Evolutionary conservation across 2,113 vertebrate genomes (phyloP).

Genomic region (Eleginops maclovinus): DNA sequence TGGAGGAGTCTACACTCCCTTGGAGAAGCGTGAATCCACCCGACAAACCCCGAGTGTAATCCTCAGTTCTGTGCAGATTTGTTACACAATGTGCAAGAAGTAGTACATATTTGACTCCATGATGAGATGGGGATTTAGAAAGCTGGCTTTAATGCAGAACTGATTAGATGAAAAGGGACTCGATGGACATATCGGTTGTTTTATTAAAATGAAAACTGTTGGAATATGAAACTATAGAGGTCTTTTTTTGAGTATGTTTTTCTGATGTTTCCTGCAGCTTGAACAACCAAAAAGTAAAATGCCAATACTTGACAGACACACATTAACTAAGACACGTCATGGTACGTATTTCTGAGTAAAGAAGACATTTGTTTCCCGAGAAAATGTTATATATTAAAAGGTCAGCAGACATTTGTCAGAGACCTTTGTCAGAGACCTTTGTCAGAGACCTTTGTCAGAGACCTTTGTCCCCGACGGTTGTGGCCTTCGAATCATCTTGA

Average conservation of each 20-base stretch:
- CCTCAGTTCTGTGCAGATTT: conserved; percentile 5
- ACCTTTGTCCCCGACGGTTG: conserved; percentile 27
- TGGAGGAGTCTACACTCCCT: background rate
- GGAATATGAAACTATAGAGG: too few species aligned
- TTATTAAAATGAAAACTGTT: too few species aligned
- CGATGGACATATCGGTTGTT: background rate
- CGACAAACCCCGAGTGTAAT: conserved; percentile 6
- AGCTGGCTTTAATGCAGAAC: background rate
- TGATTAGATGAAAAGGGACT: background rate
- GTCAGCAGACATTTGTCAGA: conserved; percentile 42
- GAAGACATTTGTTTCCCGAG: background rate
- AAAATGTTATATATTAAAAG: conserved; percentile 21
- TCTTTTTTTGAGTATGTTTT: too few species aligned
- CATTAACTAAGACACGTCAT: too few species aligned
- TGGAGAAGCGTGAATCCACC: conserved; percentile 20
- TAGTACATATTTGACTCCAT: background rate
- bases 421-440: too few species aligned
- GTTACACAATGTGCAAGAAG: conserved; percentile 2
- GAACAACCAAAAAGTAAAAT: too few species aligned
- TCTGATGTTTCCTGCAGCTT: too few species aligned
- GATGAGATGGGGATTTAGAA: background rate
- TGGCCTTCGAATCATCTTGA: conserved; percentile 45
- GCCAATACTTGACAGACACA: too few species aligned
- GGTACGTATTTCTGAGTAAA: background rate
- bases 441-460: conserved; percentile 44